phyloP scores from a whole-genome alignment of 2,797 vertebrate species.

The Anniella stebbinsi region DNA sequence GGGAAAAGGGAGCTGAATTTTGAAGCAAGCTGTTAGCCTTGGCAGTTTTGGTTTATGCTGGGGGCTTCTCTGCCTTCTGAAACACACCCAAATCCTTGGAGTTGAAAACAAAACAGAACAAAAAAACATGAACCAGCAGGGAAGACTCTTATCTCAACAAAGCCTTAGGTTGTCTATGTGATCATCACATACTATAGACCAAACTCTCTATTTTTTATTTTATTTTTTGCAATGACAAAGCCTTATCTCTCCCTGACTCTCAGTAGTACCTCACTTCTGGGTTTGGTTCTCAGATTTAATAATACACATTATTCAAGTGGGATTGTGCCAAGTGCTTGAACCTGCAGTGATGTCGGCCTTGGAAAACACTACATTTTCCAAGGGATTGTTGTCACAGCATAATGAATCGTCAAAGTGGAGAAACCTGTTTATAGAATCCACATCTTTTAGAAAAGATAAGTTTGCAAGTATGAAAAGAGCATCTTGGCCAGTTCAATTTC shows the following conservation, averaged over 20 bases:
- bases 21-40: not conserved
- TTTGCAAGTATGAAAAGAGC: constrained; percentile 56
- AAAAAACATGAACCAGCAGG: not conserved
- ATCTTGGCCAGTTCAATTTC: constrained; percentile 33
- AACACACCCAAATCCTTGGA: not conserved
- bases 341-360: constrained; percentile 72
- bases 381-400: constrained; percentile 68
- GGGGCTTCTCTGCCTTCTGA: not conserved
- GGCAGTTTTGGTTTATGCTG: not conserved
- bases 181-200: not conserved
- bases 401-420: constrained; percentile 75
- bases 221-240: not conserved
- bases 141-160: not conserved
- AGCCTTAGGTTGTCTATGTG: not conserved
- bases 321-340: constrained; percentile 66
- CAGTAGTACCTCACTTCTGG: constrained; percentile 62
- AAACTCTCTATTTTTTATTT: not conserved
- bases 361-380: constrained; percentile 73
- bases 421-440: constrained; percentile 67
- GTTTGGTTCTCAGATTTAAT: constrained; percentile 73
- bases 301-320: constrained; percentile 52
- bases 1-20: not conserved
- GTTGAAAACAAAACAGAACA: not conserved
- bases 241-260: not conserved
- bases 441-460: constrained; percentile 55